Conservation (phyloP, 2,797 vertebrate genomes). For the Acanthopagrus latus region DNA sequence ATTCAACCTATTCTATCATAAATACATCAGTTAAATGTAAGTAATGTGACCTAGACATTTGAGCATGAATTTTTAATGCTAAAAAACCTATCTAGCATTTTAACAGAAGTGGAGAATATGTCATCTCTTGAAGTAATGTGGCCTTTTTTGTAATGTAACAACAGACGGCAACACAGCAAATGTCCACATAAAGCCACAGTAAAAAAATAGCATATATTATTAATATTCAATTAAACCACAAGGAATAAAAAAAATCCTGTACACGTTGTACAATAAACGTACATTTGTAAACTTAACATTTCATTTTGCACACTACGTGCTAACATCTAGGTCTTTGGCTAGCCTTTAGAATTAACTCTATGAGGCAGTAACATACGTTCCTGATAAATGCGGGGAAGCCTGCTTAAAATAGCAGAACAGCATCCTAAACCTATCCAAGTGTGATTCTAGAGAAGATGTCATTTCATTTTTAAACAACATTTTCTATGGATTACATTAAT, state of each 20-base stretch:
- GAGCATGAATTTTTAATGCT: neutral
- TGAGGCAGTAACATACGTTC: slow-evolving; percentile 15
- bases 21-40: neutral
- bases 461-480: neutral
- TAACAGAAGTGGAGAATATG: neutral
- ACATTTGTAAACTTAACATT: neutral
- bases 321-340: slow-evolving; percentile 10
- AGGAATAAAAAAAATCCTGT: neutral
- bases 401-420: neutral
- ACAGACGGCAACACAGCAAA: slow-evolving; percentile 20
- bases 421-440: neutral
- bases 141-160: slow-evolving; percentile 16
- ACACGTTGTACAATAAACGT: neutral
- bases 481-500: neutral
- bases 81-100: slow-evolving; percentile 2
- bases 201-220: neutral
- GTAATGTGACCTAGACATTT: neutral
- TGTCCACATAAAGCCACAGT: slow-evolving; percentile 6
- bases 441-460: neutral
- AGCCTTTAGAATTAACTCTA: slow-evolving; percentile 5
- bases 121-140: slow-evolving; percentile 5
- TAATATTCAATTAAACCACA: neutral
- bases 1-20: no score
- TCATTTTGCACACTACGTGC: neutral
- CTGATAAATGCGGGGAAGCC: neutral